A percentile compares a stretch with the other conserved stretches of the same genome.
Conservation (phyloP, 2,113 vertebrate genomes). For the Triplophysa rosa region DNA sequence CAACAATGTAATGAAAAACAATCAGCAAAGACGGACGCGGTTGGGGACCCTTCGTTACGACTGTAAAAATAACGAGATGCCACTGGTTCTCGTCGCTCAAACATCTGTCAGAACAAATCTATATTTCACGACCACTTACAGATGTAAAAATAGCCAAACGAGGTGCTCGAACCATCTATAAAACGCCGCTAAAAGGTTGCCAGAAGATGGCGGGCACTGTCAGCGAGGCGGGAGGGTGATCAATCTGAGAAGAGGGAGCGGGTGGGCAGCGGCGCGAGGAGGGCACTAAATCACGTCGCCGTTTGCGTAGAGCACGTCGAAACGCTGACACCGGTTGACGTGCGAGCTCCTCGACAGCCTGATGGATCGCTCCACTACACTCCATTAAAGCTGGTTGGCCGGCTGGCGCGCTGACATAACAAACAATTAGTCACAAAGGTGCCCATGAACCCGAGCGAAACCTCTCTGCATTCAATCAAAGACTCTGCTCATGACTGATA, state of each 20-base stretch:
- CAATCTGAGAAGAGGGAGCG: slow-evolving; percentile 67
- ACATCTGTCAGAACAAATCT: slow-evolving; percentile 79
- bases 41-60: slow-evolving; percentile 61
- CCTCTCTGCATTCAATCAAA: slow-evolving; percentile 37
- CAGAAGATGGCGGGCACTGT: slow-evolving; percentile 72
- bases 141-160: slow-evolving; percentile 83
- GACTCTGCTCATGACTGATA: slow-evolving; percentile 30
- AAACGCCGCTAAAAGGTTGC: slow-evolving; percentile 79
- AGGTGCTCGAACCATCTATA: slow-evolving; percentile 78
- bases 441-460: slow-evolving; percentile 57
- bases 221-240: slow-evolving; percentile 68
- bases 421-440: slow-evolving; percentile 76
- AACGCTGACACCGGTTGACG: slow-evolving; percentile 71
- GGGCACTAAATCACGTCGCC: slow-evolving; percentile 75
- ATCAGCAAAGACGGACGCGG: slow-evolving; percentile 55
- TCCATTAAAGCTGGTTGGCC: slow-evolving; percentile 76
- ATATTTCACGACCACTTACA: slow-evolving; percentile 82
- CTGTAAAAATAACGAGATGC: slow-evolving; percentile 79
- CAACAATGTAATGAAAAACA: slow-evolving; percentile 46
- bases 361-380: slow-evolving; percentile 75
- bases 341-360: slow-evolving; percentile 67
- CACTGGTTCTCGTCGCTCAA: slow-evolving; percentile 63
- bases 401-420: slow-evolving; percentile 72
- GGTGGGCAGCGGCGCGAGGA: slow-evolving; percentile 57
- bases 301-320: slow-evolving; percentile 62